A percentile compares a stretch with the other conserved stretches of the same genome.
These are phyloP conservation scores for Trypoxylus dichotomus DNA, from an alignment of 1,140 invertebrate species.

Conservation along the genomic window DNA sequence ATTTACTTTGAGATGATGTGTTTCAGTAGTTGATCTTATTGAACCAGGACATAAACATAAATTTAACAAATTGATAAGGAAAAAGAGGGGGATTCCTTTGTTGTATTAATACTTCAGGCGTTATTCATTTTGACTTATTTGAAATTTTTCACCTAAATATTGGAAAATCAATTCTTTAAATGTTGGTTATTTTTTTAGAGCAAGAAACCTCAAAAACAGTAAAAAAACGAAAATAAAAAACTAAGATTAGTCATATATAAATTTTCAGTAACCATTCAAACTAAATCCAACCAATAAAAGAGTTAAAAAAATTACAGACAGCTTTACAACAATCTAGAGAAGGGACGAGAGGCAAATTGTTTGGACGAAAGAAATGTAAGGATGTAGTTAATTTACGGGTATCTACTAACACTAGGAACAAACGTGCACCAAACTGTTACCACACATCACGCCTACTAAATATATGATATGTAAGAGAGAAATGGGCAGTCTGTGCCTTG, in stretches of 20 bases:
- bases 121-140: background rate
- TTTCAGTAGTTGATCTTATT: too few relatives aligned
- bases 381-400: background rate
- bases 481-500: slow-evolving; percentile 38
- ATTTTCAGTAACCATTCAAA: too few relatives aligned
- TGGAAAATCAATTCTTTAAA: background rate
- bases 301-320: slow-evolving; percentile 13
- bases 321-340: slow-evolving; percentile 14
- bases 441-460: background rate
- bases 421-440: background rate
- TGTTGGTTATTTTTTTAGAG: too few relatives aligned
- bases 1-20: too few relatives aligned
- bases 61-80: too few relatives aligned
- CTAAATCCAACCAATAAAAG: background rate
- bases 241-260: too few relatives aligned
- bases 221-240: too few relatives aligned
- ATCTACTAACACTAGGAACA: background rate
- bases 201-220: too few relatives aligned
- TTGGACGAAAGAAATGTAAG: background rate
- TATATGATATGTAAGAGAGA: background rate
- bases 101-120: background rate
- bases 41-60: too few relatives aligned
- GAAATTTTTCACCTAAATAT: background rate
- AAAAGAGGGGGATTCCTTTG: too few relatives aligned
- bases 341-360: background rate